Evolutionary conservation across 1,140 invertebrate species (phyloP).

Genomic region (Procambarus virginalis): DNA sequence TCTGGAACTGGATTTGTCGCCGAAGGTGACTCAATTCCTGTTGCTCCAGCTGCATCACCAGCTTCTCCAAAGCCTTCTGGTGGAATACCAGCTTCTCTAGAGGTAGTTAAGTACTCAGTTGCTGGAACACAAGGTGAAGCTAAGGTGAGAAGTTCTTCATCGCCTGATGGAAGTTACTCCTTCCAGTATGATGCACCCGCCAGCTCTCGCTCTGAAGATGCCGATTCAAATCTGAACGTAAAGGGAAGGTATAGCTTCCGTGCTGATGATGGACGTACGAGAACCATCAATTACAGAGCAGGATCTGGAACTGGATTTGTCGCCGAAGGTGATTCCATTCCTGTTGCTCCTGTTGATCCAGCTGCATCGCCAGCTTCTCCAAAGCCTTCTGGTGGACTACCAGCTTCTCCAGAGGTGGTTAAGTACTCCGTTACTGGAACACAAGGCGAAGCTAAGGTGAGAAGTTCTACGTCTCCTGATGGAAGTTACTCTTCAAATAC

Average conservation of each 20-base stretch:
- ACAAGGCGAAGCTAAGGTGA: constrained; percentile 16
- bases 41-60: not conserved
- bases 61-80: not conserved
- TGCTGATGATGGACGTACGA: constrained; percentile 46
- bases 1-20: too few relatives aligned
- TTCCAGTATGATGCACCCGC: constrained; percentile 66
- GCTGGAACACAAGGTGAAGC: constrained; percentile 16
- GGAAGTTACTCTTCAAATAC: constrained; percentile 49
- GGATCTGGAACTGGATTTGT: constrained; percentile 22
- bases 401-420: not conserved
- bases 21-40: too few relatives aligned
- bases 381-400: not conserved
- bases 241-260: constrained; percentile 73
- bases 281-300: constrained; percentile 5
- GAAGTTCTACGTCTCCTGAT: constrained; percentile 21
- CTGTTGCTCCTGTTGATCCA: not conserved
- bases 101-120: not conserved
- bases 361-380: not conserved
- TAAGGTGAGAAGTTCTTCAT: not conserved
- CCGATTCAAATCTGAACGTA: constrained; percentile 71
- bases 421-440: not conserved
- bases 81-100: not conserved
- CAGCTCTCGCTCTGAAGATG: constrained; percentile 66
- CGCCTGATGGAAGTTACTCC: constrained; percentile 53
- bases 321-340: not conserved